phyloP scores from a whole-genome alignment of 2,888 invertebrate species.

The Polylopha cassiicola region DNA sequence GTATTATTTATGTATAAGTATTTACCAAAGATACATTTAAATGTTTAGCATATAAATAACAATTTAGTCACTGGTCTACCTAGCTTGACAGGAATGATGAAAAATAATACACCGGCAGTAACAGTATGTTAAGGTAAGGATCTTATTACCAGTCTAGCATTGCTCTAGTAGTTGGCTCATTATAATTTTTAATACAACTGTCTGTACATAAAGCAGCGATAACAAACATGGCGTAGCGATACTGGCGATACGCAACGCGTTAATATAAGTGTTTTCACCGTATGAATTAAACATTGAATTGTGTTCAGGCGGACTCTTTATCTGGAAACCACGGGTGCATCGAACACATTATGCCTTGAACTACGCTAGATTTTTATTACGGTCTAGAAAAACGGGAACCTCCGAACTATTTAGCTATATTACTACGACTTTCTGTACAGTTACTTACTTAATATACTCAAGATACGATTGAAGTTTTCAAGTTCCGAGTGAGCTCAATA shows the following conservation, averaged over 20 bases:
- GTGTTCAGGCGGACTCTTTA: constrained; percentile 42
- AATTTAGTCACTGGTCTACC: neutral
- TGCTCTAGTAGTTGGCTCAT: constrained; percentile 33
- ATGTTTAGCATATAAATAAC: no score
- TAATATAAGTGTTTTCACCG: constrained; percentile 55
- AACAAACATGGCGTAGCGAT: constrained; percentile 44
- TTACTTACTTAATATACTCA: constrained; percentile 26
- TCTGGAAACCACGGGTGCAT: constrained; percentile 45
- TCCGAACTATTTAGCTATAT: constrained; percentile 4
- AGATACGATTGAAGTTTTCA: constrained; percentile 59
- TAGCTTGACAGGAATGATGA: constrained; percentile 14
- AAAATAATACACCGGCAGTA: constrained; percentile 29
- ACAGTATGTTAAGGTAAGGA: constrained; percentile 31
- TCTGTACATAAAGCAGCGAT: constrained; percentile 43
- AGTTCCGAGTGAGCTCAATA: constrained; percentile 69
- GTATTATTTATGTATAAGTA: no score
- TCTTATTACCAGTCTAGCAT: constrained; percentile 32
- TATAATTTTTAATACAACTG: constrained; percentile 43
- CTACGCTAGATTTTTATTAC: constrained; percentile 40
- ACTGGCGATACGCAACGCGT: constrained; percentile 45
- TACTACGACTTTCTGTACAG: no score
- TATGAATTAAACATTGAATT: constrained; percentile 57
- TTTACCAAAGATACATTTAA: no score
- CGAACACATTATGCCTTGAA: constrained; percentile 44
- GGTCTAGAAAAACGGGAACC: constrained; percentile 26